Percentiles rank a stretch among this genome's conserved stretches.
phyloP scores from a whole-genome alignment of 2,797 vertebrate species.

The Typhlichthys subterraneus region DNA sequence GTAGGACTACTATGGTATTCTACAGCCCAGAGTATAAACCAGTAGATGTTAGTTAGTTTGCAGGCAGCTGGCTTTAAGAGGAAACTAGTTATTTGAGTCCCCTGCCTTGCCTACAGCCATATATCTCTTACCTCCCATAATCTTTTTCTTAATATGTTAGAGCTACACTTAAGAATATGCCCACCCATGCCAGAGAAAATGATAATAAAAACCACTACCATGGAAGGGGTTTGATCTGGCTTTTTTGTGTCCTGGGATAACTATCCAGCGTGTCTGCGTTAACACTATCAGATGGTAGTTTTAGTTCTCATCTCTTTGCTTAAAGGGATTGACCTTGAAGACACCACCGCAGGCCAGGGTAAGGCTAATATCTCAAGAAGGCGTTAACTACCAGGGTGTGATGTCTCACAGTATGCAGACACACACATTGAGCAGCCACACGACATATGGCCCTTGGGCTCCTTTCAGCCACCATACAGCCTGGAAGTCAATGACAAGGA shows the following conservation, averaged over 20 bases:
- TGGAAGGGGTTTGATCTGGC: not conserved
- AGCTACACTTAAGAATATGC: not conserved
- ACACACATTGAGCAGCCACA: not conserved
- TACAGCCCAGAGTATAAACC: conserved; percentile 39
- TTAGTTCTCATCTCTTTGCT: too few relatives aligned
- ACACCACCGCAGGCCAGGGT: conserved; percentile 77
- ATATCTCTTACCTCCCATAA: not conserved
- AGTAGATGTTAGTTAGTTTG: conserved; percentile 28
- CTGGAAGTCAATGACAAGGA: conserved; percentile 7
- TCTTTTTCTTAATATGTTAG: conserved; percentile 21
- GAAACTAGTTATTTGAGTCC: conserved; percentile 37
- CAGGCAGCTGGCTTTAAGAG: conserved; percentile 33
- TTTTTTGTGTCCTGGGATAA: not conserved
- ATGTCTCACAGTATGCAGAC: conserved; percentile 1
- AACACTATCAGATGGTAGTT: conserved; percentile 45
- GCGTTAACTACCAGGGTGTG: conserved; percentile 84
- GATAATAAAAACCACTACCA: not conserved
- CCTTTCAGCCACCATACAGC: conserved; percentile 11
- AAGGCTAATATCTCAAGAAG: conserved; percentile 83
- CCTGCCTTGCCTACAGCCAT: not conserved
- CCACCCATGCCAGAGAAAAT: conserved; percentile 10
- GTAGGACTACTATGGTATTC: conserved; percentile 31
- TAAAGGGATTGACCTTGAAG: conserved; percentile 84
- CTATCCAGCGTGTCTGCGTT: too few relatives aligned
- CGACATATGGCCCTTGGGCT: conserved; percentile 8